Base-by-base conservation (phyloP, 37 sponge, comb jelly and placozoan genomes). In the Amphimedon queenslandica region DNA sequence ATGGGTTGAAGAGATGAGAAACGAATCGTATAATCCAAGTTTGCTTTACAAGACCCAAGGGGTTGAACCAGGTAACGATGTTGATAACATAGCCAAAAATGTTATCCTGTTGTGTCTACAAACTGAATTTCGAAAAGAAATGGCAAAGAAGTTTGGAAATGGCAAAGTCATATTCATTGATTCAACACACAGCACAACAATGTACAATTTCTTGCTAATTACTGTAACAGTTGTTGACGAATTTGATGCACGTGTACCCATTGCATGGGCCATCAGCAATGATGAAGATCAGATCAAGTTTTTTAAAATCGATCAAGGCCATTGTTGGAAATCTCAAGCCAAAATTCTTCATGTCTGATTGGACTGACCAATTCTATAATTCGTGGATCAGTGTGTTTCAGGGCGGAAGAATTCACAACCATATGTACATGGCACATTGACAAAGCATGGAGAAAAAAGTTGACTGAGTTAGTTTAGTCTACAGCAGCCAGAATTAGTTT, bases 261-360 rank as follows among this genome's bases (percentile, higher is more conserved):
- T 63, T 63, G 64, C 64, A 8, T 63, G 64, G 64, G 64, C 64
- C 18, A 10, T 63, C 10, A 20, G 64, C 64, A 63, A 63, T 63
- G 10, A 23, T 30, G 64, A 63, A n/a, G n/a, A n/a, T n/a, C n/a
- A n/a, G n/a, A n/a, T n/a, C n/a, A n/a, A n/a, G n/a, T n/a, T n/a
- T n/a, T n/a, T n/a, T n/a, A n/a, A n/a, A n/a, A n/a, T n/a, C n/a
- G n/a, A n/a, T n/a, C n/a, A n/a, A n/a, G n/a, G n/a, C n/a, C n/a
- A n/a, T n/a, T n/a, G n/a, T n/a, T n/a, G n/a, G n/a, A n/a, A n/a
- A n/a, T n/a, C n/a, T n/a, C n/a, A n/a, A n/a, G n/a, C n/a, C n/a
- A n/a, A n/a, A n/a, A n/a, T n/a, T n/a, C n/a, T n/a, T n/a, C n/a
- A n/a, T n/a, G n/a, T n/a, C n/a, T n/a, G n/a, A n/a, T n/a, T n/a